Base-by-base conservation (phyloP, 2,888 invertebrate species). In the Hirtodrosophila alboralis region DNA sequence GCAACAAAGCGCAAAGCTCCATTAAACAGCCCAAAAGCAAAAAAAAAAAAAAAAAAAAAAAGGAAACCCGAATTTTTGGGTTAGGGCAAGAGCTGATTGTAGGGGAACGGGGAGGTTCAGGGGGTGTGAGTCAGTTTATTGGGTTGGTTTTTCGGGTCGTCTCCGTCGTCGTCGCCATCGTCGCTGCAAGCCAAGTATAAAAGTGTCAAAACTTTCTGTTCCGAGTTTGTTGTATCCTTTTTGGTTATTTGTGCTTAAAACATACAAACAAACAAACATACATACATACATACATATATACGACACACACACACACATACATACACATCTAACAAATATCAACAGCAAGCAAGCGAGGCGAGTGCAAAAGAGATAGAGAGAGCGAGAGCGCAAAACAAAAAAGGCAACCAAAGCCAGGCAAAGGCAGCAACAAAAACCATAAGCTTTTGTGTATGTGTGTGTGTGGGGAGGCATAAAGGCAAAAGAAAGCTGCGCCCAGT, bases 141-240 rank as follows among this genome's bases (percentile, higher is more conserved):
- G 53, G 69, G 70, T 59, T 64, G 79, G 61, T 68, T 71, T 68
- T 71, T 68, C 54, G 77, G 77, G 77, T 80, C n/a, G n/a, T n/a
- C n/a, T n/a, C n/a, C n/a, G n/a, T n/a, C n/a, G n/a, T n/a, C n/a
- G n/a, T n/a, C n/a, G n/a, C n/a, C n/a, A n/a, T n/a, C n/a, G n/a
- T n/a, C 83, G 83, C 58, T 62, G 68, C 81, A 66, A 75, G 81
- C 81, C 81, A 77, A 77, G 78, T 81, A 84, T 77, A 81, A 81
- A 81, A 84, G 81, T 81, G 84, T 81, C 81, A 81, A 81, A 81
- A 81, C 75, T 81, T 81, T 81, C 65, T 75, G 81, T 65, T 76
- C 62, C 36, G 57, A 76, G 71, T 81, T 81, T 79, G 76, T 71
- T 83, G 70, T 79, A 83, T 68, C 83, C 79, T 81, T 79, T 79